Base-by-base conservation (phyloP, 2,888 invertebrate species). In the Diaphora mendica region DNA sequence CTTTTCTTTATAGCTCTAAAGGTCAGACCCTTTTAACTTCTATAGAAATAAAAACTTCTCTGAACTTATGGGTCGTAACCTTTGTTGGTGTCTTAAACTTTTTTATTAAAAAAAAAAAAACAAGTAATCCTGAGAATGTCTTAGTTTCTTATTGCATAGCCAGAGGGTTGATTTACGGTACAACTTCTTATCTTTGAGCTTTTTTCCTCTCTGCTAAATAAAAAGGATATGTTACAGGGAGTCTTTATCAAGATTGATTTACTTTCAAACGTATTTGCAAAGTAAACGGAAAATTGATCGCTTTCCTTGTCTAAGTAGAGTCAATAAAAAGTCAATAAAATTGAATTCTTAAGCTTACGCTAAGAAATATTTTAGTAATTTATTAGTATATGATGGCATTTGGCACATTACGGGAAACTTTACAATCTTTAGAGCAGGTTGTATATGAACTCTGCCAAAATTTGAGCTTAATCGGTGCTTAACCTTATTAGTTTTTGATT, bases 91-190 rank as follows among this genome's bases (percentile, higher is more conserved):
- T 17, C 62, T 15, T 26, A 5, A 26, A 62, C 15, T 17, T 62
- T 20, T 26, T 26, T 17, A 1, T 44, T 17, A n/a, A n/a, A n/a
- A n/a, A 17, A 17, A 17, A 44, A 44, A 42, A 30, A 48, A 67
- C 26, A 67, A 48, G 23, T 30, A 33, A 48, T 48, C 44, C 30
- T 67, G 67, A 48, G 2, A 15, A 30, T 33, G 33, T 70, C 70
- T 75, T 71, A 69, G 64, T 64, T 74, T 71, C 35, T 74, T 51
- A 80, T 26, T 77, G 71, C 65, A 76, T 44, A 64, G 23, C 15
- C 64, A 23, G 23, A 73, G 68, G 69, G 66, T 72, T 75, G 67
- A 78, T 78, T 81, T 76, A 81, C 65, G 68, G 64, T 67, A 48
- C 74, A 66, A 66, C 23, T 72, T 67, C 66, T 71, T 77, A 80